Percentiles rank a stretch among this genome's conserved stretches.
phyloP scores from a whole-genome alignment of 2,888 invertebrate species.

The Aradus depressus region DNA sequence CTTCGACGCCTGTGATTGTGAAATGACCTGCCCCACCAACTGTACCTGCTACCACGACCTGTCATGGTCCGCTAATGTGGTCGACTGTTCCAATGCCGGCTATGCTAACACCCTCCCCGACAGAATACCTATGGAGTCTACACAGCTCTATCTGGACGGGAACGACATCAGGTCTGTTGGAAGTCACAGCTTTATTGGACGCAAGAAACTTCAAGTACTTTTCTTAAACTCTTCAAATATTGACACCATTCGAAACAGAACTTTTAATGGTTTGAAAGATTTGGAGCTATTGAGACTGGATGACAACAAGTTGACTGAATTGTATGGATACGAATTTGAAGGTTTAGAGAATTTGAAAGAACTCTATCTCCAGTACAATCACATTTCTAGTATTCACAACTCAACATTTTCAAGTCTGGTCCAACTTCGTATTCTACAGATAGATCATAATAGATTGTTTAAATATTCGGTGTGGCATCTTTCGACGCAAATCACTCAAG shows the following conservation, averaged over 20 bases:
- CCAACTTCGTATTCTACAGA: constrained; percentile 51
- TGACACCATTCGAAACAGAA: constrained; percentile 65
- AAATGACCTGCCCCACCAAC: constrained; percentile 79
- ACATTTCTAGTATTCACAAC: constrained; percentile 56
- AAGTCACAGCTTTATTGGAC: constrained; percentile 75
- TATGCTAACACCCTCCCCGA: constrained; percentile 60
- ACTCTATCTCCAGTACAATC: constrained; percentile 63
- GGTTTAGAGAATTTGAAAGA: constrained; percentile 60
- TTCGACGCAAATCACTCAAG: constrained; percentile 49
- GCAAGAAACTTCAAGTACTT: constrained; percentile 62
- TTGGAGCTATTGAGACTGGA: constrained; percentile 64
- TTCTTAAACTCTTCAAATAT: constrained; percentile 69
- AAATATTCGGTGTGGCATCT: constrained; percentile 62
- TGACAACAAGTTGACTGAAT: constrained; percentile 54
- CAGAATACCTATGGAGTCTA: constrained; percentile 81
- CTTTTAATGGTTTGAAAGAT: constrained; percentile 71
- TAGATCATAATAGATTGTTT: constrained; percentile 61
- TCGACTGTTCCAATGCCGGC: constrained; percentile 64
- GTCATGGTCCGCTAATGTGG: constrained; percentile 75
- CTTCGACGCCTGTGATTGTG: constrained; percentile 84
- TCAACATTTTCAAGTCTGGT: constrained; percentile 57
- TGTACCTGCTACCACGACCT: constrained; percentile 84
- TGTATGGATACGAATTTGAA: constrained; percentile 71
- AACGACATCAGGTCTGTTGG: constrained; percentile 64
- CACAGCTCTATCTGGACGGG: constrained; percentile 76